Conservation (phyloP, 2,888 invertebrate genomes). For the Tetragnatha montana region DNA sequence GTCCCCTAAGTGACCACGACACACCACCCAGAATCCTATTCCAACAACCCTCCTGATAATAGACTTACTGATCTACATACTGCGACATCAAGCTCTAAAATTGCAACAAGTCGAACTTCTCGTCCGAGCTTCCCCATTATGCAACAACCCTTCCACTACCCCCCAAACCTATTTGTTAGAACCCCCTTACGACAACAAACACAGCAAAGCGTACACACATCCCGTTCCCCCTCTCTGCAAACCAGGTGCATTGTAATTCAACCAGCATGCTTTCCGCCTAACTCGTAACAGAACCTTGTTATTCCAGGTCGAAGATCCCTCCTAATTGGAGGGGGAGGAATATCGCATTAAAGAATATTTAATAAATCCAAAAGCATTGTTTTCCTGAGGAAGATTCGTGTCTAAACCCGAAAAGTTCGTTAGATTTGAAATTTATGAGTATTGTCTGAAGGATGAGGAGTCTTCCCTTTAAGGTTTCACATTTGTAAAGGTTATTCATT, state of each 20-base stretch:
- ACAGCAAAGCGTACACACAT: background rate
- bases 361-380: background rate
- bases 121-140: background rate
- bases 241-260: background rate
- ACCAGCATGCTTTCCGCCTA: background rate
- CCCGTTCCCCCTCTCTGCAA: background rate
- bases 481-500: background rate
- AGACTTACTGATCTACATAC: too few species aligned
- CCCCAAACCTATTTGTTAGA: background rate
- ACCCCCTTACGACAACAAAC: background rate
- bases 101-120: background rate
- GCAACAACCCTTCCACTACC: background rate
- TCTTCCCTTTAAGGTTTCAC: background rate
- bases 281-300: background rate
- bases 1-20: too few species aligned
- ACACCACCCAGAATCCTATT: too few species aligned
- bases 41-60: too few species aligned
- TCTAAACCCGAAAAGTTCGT: background rate
- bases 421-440: background rate
- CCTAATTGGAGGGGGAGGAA: background rate
- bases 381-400: background rate
- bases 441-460: background rate
- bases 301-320: slow-evolving; percentile 1
- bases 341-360: background rate
- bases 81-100: too few species aligned